A percentile compares a stretch with the other conserved stretches of the same genome.
Evolutionary conservation across 1,140 invertebrate species (phyloP).

Genomic region (Panagrolaimus sp.): DNA sequence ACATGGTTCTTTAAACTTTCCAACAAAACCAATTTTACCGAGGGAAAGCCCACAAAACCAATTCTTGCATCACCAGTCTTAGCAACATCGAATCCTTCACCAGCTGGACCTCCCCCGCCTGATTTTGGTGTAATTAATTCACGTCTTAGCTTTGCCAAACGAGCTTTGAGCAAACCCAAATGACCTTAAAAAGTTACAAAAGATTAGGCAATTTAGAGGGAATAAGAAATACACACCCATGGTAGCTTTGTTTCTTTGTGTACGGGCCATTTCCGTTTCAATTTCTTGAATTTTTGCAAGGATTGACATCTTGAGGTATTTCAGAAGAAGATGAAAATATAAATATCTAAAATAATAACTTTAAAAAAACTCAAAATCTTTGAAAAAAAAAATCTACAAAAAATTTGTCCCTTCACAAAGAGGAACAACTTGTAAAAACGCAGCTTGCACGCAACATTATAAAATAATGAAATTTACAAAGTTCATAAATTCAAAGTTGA

Average conservation of each 20-base stretch:
- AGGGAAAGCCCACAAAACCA: constrained; percentile 96
- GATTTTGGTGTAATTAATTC: constrained; percentile 98
- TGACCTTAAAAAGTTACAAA: constrained; percentile 69
- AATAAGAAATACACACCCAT: constrained; percentile 67
- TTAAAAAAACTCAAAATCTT: too few relatives aligned
- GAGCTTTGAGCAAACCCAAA: constrained; percentile 90
- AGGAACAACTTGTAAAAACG: too few relatives aligned
- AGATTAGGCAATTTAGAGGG: too few relatives aligned
- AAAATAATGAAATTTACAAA: too few relatives aligned
- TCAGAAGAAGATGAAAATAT: too few relatives aligned
- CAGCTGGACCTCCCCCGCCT: constrained; percentile 74
- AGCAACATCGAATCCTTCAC: constrained; percentile 95
- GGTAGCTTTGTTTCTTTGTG: constrained; percentile 89
- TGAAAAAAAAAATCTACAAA: too few relatives aligned
- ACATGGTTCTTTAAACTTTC: too few relatives aligned
- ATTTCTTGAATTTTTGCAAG: constrained; percentile 93
- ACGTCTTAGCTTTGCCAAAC: constrained; percentile 86
- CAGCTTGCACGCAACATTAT: too few relatives aligned
- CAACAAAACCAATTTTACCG: too few relatives aligned
- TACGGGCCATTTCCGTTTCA: constrained; percentile 76
- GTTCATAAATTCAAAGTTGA: too few relatives aligned
- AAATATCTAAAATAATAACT: too few relatives aligned
- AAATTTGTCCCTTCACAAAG: too few relatives aligned
- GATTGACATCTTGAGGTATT: constrained; percentile 68
- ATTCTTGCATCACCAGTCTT: constrained; percentile 99